These are phyloP conservation scores for Phortica okadai DNA, from an alignment of 2,888 invertebrate species.

Conservation along the genomic window DNA sequence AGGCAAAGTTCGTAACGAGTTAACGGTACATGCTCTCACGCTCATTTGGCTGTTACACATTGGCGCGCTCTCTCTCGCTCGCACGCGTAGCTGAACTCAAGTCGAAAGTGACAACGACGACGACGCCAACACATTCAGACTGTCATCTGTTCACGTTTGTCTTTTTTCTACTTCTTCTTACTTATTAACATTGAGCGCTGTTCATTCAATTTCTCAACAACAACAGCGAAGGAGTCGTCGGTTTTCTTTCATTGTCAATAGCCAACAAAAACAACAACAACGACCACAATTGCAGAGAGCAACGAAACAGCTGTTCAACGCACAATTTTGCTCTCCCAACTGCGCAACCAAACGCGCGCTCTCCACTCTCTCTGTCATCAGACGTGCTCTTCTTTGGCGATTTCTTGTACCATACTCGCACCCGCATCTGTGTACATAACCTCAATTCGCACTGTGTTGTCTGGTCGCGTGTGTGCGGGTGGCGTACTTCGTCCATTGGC, in stretches of 20 bases:
- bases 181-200: too few relatives aligned
- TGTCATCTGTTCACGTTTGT: too few relatives aligned
- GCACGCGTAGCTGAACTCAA: neutral
- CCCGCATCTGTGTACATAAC: constrained; percentile 64
- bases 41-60: neutral
- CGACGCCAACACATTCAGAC: neutral
- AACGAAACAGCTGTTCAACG: constrained; percentile 43
- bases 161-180: too few relatives aligned
- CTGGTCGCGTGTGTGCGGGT: constrained; percentile 26
- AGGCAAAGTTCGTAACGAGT: neutral
- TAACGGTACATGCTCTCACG: neutral
- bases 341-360: constrained; percentile 24
- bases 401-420: constrained; percentile 16
- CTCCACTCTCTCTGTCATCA: constrained; percentile 37
- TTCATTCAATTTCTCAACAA: neutral
- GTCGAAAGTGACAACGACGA: neutral
- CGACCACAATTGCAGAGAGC: constrained; percentile 8
- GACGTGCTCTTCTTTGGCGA: neutral
- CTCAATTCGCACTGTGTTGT: constrained; percentile 47
- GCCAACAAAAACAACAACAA: constrained; percentile 13
- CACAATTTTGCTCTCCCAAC: neutral
- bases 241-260: constrained; percentile 4
- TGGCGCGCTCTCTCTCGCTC: neutral
- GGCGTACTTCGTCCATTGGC: constrained; percentile 11
- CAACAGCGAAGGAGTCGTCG: neutral